Evolutionary conservation across 1,140 invertebrate genomes (phyloP).

Genomic region (Lerema accius): DNA sequence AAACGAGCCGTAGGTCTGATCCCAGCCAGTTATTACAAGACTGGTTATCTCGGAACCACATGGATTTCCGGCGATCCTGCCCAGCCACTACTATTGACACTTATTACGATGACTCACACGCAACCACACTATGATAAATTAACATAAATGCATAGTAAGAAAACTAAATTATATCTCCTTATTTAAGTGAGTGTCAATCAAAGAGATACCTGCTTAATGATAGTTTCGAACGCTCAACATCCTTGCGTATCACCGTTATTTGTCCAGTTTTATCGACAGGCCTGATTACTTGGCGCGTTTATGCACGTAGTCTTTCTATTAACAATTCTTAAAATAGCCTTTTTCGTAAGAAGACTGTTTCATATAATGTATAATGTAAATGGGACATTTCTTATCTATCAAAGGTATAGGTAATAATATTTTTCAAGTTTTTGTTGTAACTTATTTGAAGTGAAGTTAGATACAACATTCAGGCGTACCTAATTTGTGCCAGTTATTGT

Average conservation of each 20-base stretch:
- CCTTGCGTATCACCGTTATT: conserved; percentile 43
- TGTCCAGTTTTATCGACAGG: conserved; percentile 37
- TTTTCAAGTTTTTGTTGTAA: no score
- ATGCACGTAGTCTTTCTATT: no score
- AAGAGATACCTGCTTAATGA: conserved; percentile 45
- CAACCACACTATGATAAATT: conserved; percentile 37
- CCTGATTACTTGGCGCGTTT: conserved; percentile 7
- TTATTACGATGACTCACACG: conserved; percentile 42
- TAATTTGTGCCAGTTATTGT: no score
- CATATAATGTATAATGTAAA: no score
- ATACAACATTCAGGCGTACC: no score
- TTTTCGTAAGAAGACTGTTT: no score
- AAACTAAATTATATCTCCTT: conserved; percentile 43
- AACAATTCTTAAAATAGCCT: no score
- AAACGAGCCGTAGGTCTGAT: conserved; percentile 18
- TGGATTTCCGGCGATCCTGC: conserved; percentile 60
- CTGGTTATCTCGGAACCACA: conserved; percentile 45
- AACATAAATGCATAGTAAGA: conserved; percentile 42
- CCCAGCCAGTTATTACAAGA: conserved; percentile 35
- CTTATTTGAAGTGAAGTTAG: no score
- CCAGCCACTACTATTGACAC: conserved; percentile 41
- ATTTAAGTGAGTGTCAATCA: conserved; percentile 46
- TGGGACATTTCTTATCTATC: no score
- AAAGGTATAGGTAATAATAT: no score
- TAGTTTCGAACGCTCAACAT: conserved; percentile 40